Evolutionary conservation across 2,797 vertebrate genomes (phyloP).

Genomic region (Delichon dasypus): DNA sequence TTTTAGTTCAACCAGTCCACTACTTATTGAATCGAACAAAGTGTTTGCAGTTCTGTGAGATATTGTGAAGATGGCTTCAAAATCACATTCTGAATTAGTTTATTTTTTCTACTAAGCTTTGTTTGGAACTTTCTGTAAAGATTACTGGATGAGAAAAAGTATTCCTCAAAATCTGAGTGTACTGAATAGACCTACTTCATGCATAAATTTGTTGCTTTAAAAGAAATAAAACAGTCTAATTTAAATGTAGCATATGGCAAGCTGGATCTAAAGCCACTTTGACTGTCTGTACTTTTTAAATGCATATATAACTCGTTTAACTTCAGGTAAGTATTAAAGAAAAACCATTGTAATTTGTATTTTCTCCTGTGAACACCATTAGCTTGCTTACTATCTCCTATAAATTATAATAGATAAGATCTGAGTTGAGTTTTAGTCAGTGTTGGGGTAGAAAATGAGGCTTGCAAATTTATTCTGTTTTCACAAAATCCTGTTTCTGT

Average conservation of each 20-base stretch:
- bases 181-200: not conserved
- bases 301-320: not conserved
- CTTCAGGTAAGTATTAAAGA: not conserved
- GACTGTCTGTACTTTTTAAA: slow-evolving; percentile 8
- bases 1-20: not conserved
- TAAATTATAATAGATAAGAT: not conserved
- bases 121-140: not conserved
- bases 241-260: slow-evolving; percentile 38
- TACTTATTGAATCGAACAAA: not conserved
- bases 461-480: not conserved
- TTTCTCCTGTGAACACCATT: not conserved
- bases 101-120: not conserved
- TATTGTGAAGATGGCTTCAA: not conserved
- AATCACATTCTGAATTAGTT: not conserved
- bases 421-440: not conserved
- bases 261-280: slow-evolving; percentile 10
- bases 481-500: not conserved
- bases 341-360: not conserved
- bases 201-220: not conserved
- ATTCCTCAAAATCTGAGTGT: not conserved
- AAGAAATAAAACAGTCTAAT: not conserved
- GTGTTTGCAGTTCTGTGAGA: not conserved
- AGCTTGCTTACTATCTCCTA: not conserved
- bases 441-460: not conserved
- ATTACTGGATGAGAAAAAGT: not conserved